Evolutionary conservation across 2,888 invertebrate genomes (phyloP).

Genomic region (Erebia epiphron): DNA sequence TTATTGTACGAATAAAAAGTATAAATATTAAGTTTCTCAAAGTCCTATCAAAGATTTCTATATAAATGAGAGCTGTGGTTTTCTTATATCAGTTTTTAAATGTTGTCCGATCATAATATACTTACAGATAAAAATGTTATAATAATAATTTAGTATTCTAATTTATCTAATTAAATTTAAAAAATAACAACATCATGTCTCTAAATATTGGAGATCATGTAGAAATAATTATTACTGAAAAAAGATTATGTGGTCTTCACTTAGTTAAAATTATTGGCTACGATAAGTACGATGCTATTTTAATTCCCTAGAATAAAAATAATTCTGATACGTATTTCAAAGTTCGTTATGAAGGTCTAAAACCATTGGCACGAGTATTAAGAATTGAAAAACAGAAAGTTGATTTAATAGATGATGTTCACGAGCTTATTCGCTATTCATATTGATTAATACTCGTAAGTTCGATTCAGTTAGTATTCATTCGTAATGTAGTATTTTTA

Average conservation of each 20-base stretch:
- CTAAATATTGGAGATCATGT: too few species aligned
- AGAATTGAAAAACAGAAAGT: constrained; percentile 2
- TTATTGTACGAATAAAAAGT: background rate
- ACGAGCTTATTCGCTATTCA: background rate
- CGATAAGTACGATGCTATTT: constrained; percentile 1
- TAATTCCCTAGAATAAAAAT: constrained; percentile 1
- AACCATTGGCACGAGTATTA: background rate
- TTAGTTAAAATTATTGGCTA: constrained; percentile 4
- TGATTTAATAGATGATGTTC: constrained; percentile 4
- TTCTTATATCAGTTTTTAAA: too few species aligned
- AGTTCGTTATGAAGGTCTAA: background rate
- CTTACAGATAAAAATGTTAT: too few species aligned
- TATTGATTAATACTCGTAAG: background rate
- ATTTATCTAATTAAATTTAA: too few species aligned
- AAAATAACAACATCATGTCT: too few species aligned
- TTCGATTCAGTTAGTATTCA: too few species aligned
- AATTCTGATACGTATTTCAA: background rate
- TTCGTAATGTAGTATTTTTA: too few species aligned
- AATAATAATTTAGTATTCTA: too few species aligned
- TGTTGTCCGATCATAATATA: too few species aligned
- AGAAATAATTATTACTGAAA: too few species aligned
- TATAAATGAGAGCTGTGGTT: too few species aligned
- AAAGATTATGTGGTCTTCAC: background rate
- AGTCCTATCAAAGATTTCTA: too few species aligned
- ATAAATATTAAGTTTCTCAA: background rate